Evolutionary conservation across 2,888 invertebrate genomes (phyloP).

Genomic region (Andrena minutula): DNA sequence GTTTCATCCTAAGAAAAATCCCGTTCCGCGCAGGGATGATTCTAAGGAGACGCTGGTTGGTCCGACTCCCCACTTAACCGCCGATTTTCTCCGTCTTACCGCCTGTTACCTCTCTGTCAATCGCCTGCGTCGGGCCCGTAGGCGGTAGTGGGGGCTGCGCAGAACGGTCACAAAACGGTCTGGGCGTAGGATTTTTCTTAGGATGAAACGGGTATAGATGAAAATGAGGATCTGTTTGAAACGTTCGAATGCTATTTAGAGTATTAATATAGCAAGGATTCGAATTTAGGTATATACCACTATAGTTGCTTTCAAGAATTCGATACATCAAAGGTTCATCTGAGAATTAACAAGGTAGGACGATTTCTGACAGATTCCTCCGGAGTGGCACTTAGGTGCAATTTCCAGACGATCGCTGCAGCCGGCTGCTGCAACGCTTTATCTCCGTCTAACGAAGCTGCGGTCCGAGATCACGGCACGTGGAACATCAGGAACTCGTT

Average conservation of each 20-base stretch:
- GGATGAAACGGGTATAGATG: no score
- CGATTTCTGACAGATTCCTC: slow-evolving; percentile 56
- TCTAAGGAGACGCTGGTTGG: no score
- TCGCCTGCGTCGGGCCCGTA: no score
- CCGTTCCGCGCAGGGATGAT: no score
- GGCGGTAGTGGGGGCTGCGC: no score
- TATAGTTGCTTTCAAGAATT: not conserved
- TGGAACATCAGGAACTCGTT: slow-evolving; percentile 75
- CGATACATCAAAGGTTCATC: not conserved
- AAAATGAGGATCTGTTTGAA: no score
- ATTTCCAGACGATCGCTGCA: slow-evolving; percentile 66
- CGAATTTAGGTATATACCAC: not conserved
- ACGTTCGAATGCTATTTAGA: not conserved
- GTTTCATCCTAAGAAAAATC: no score
- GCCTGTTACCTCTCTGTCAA: no score
- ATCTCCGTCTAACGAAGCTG: slow-evolving; percentile 70
- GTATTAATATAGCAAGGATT: not conserved
- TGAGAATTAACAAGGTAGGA: slow-evolving; percentile 47
- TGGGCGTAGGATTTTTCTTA: no score
- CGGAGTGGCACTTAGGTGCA: slow-evolving; percentile 56
- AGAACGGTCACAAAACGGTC: no score
- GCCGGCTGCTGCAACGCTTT: slow-evolving; percentile 60
- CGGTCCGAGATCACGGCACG: slow-evolving; percentile 70
- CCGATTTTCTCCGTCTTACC: no score
- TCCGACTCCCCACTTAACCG: no score